Conservation (phyloP, 2,888 invertebrate genomes). For the Ennomos quercinarius region DNA sequence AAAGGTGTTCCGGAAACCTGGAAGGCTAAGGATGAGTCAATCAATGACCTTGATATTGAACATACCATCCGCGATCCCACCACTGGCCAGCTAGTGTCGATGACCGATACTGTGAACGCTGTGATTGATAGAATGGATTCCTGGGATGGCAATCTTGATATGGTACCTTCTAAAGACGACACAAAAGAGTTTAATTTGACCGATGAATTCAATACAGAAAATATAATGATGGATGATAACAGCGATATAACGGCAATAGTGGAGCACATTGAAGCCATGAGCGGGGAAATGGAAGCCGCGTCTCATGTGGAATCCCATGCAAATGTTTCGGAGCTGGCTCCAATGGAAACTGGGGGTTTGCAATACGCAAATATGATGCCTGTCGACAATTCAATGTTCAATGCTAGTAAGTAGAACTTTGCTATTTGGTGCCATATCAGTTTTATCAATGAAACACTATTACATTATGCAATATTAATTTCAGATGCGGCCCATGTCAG, state of each 20-base stretch:
- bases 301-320: slow-evolving; percentile 2
- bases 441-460: too few species aligned
- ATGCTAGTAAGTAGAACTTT: slow-evolving; percentile 53
- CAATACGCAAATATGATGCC: slow-evolving; percentile 51
- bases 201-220: neutral
- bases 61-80: neutral
- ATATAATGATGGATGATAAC: slow-evolving; percentile 32
- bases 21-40: neutral
- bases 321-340: neutral
- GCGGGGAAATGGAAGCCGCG: slow-evolving; percentile 40
- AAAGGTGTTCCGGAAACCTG: neutral
- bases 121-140: slow-evolving; percentile 30
- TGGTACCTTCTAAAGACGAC: neutral
- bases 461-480: slow-evolving; percentile 16
- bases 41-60: neutral
- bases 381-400: slow-evolving; percentile 44
- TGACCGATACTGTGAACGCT: slow-evolving; percentile 22
- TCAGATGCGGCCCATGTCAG: slow-evolving; percentile 14
- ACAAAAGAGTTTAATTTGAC: neutral
- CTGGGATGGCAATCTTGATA: slow-evolving; percentile 20
- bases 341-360: slow-evolving; percentile 12
- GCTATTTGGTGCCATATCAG: neutral
- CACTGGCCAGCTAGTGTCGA: neutral
- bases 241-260: slow-evolving; percentile 53
- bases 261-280: slow-evolving; percentile 55